phyloP scores from a whole-genome alignment of 2,113 vertebrate genomes.

The Cyanoramphus novaezelandiae region DNA sequence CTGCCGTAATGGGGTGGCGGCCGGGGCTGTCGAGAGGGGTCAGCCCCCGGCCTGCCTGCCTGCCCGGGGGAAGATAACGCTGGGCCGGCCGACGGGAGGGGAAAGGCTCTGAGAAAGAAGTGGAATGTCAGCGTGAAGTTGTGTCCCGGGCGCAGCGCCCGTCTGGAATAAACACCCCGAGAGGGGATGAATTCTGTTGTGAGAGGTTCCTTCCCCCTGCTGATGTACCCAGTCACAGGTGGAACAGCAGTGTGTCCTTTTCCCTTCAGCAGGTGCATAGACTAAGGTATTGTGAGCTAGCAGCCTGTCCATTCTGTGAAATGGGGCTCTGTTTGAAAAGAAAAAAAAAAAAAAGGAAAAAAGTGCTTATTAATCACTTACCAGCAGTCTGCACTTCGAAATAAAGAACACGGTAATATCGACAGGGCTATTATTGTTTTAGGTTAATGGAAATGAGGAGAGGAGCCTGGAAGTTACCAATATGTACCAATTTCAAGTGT shows the following conservation, averaged over 20 bases:
- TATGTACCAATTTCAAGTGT: not conserved
- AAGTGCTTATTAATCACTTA: not conserved
- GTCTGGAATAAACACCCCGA: not conserved
- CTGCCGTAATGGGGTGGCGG: no score
- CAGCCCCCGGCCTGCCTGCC: not conserved
- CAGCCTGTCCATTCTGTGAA: not conserved
- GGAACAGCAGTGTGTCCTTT: not conserved
- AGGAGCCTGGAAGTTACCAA: not conserved
- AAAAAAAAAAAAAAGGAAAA: no score
- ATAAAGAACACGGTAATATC: not conserved
- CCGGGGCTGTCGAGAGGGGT: not conserved
- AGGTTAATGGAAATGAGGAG: not conserved
- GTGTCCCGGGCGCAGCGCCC: fast-evolving
- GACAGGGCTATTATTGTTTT: not conserved
- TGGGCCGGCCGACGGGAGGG: no score
- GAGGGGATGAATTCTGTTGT: fast-evolving
- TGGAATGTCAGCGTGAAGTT: fast-evolving
- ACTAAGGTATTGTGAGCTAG: fast-evolving
- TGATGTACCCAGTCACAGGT: not conserved
- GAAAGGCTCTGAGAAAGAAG: not conserved
- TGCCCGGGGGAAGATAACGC: fast-evolving
- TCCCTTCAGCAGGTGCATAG: not conserved
- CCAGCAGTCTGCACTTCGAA: not conserved
- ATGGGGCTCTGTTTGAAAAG: not conserved
- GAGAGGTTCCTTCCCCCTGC: not conserved